These are phyloP conservation scores for Apantesis nais DNA, from an alignment of 2,888 invertebrate genomes.

Conservation along the genomic window DNA sequence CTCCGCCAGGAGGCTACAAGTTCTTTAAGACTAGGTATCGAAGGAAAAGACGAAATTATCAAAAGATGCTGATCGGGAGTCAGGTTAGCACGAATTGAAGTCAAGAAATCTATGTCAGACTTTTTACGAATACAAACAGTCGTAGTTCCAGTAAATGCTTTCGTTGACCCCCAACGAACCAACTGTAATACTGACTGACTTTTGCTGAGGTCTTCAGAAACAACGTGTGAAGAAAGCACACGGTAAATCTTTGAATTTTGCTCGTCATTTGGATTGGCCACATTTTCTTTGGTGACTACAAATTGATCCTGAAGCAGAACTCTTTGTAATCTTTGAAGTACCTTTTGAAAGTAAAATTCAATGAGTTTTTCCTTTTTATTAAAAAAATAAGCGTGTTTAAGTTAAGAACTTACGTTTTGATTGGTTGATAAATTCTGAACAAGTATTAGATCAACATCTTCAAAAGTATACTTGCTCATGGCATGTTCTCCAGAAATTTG, in stretches of 20 bases:
- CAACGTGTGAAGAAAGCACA: constrained; percentile 27
- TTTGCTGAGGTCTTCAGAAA: neutral
- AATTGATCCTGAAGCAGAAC: constrained; percentile 35
- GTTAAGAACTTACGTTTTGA: constrained; percentile 32
- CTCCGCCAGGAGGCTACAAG: constrained; percentile 48
- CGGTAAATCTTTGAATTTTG: constrained; percentile 33
- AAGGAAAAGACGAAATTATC: constrained; percentile 44
- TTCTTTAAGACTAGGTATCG: constrained; percentile 41
- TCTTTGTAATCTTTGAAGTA: constrained; percentile 32
- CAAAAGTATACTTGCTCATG: constrained; percentile 15
- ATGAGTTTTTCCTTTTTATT: neutral
- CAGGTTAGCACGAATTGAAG: constrained; percentile 30
- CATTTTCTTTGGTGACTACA: constrained; percentile 35
- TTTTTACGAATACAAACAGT: constrained; percentile 39
- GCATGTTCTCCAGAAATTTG: constrained; percentile 18
- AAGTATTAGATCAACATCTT: constrained; percentile 39
- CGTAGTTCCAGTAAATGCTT: constrained; percentile 19
- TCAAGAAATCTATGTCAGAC: constrained; percentile 42
- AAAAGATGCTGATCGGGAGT: constrained; percentile 36
- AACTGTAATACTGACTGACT: constrained; percentile 36
- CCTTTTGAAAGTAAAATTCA: too few relatives aligned
- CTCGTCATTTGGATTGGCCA: neutral
- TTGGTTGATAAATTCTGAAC: constrained; percentile 43
- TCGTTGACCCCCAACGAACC: constrained; percentile 34
- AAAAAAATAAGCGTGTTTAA: neutral